Evolutionary conservation across 2,797 vertebrate species (phyloP).

Genomic region (Microctenopoma lineatum): DNA sequence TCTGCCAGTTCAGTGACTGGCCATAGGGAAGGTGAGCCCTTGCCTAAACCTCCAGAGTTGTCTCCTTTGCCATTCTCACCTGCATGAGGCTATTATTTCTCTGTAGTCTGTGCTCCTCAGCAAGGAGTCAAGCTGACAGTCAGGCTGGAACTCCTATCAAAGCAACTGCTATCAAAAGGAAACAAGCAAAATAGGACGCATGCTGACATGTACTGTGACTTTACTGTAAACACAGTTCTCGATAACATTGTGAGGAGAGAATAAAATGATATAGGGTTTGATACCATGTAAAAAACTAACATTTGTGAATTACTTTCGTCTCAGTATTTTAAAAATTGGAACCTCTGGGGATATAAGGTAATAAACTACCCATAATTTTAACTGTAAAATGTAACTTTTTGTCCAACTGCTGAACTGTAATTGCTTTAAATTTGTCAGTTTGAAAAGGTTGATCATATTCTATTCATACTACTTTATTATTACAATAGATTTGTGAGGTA

Average conservation of each 20-base stretch:
- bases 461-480: neutral
- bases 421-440: neutral
- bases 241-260: neutral
- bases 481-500: neutral
- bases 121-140: conserved; percentile 50
- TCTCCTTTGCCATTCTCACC: conserved; percentile 50
- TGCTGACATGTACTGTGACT: no score
- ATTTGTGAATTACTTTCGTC: neutral
- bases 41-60: conserved; percentile 59
- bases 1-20: conserved; percentile 40
- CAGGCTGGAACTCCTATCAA: conserved; percentile 23
- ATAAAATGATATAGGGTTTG: neutral
- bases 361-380: no score
- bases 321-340: neutral
- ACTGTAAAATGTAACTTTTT: neutral
- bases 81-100: conserved; percentile 53
- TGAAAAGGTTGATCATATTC: neutral
- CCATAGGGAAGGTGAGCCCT: conserved; percentile 64
- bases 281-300: neutral
- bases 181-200: neutral
- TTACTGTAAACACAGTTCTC: neutral
- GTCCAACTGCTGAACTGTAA: neutral
- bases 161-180: conserved; percentile 6
- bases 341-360: neutral
- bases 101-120: conserved; percentile 28